A percentile compares a stretch with the other conserved stretches of the same genome.
Evolutionary conservation across 2,888 invertebrate species (phyloP).

Genomic region (Cataglyphis rosenhaueri): DNA sequence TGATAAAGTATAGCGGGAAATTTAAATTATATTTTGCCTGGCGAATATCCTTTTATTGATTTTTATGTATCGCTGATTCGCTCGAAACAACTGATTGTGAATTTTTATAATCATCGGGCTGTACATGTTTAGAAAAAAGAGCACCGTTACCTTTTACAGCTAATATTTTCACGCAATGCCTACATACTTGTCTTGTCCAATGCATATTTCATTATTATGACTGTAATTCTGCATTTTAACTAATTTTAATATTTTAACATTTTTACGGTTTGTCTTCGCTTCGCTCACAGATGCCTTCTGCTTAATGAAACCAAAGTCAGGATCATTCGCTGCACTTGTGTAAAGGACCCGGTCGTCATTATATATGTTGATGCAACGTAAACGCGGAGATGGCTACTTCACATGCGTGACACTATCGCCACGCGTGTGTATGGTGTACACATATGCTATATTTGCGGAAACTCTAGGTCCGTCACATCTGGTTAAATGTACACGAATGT

Average conservation of each 20-base stretch:
- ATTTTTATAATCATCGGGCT: constrained; percentile 18
- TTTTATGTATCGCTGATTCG: constrained; percentile 16
- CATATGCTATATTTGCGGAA: constrained; percentile 26
- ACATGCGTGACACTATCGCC: neutral
- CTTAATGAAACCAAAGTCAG: constrained; percentile 52
- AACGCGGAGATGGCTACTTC: neutral
- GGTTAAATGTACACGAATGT: constrained; percentile 40
- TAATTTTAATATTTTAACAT: neutral
- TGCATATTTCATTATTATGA: neutral
- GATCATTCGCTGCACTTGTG: constrained; percentile 30
- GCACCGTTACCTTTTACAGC: neutral
- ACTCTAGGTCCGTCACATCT: constrained; percentile 53
- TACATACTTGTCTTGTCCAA: neutral
- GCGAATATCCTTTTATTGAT: constrained; percentile 36
- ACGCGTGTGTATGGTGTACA: neutral
- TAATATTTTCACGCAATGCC: neutral
- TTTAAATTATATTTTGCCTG: constrained; percentile 39
- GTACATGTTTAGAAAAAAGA: neutral
- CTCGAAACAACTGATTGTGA: neutral
- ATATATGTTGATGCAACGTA: neutral
- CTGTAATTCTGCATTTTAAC: neutral
- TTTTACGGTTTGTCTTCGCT: neutral
- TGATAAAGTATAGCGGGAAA: constrained; percentile 39
- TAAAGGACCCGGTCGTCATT: neutral
- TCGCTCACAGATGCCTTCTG: constrained; percentile 29